Evolutionary conservation across 2,888 invertebrate genomes (phyloP).

Genomic region (Venustoraphidia nigricollis): DNA sequence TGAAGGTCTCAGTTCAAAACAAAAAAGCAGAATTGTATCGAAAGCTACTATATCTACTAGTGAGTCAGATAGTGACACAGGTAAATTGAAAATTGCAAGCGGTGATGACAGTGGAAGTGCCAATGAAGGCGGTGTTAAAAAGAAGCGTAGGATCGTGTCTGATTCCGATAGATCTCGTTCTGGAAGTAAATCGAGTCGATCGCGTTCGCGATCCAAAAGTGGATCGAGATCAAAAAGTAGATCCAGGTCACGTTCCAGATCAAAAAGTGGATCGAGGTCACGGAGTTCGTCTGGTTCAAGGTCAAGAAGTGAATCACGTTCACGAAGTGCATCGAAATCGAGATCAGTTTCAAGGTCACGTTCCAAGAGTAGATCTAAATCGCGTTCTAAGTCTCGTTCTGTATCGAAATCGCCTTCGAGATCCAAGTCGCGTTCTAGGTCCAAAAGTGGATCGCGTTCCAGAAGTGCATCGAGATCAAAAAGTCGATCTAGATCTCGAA

Average conservation of each 20-base stretch:
- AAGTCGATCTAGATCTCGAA: constrained; percentile 16
- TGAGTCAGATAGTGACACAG: constrained; percentile 57
- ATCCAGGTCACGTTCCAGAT: constrained; percentile 25
- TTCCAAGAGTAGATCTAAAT: constrained; percentile 15
- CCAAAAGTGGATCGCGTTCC: constrained; percentile 7
- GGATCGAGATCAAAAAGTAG: constrained; percentile 25
- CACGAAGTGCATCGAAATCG: constrained; percentile 10
- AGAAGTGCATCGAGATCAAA: constrained; percentile 4
- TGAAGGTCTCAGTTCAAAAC: constrained; percentile 66
- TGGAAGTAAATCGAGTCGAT: constrained; percentile 28
- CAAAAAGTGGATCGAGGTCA: constrained; percentile 19
- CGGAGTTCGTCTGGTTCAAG: constrained; percentile 20
- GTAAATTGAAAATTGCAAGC: constrained; percentile 37
- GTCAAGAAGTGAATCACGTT: constrained; percentile 16
- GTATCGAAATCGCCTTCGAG: constrained; percentile 25
- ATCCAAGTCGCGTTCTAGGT: constrained; percentile 12
- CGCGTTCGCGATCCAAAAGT: constrained; percentile 22
- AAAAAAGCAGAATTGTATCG: constrained; percentile 77
- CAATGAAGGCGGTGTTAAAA: constrained; percentile 28
- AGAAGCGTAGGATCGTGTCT: constrained; percentile 42
- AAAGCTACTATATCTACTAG: constrained; percentile 91
- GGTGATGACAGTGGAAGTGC: constrained; percentile 34
- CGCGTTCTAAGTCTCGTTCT: constrained; percentile 13
- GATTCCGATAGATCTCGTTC: constrained; percentile 36
- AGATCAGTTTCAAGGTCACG: constrained; percentile 11